phyloP scores from a whole-genome alignment of 2,888 invertebrate genomes.

The Biston betularia region DNA sequence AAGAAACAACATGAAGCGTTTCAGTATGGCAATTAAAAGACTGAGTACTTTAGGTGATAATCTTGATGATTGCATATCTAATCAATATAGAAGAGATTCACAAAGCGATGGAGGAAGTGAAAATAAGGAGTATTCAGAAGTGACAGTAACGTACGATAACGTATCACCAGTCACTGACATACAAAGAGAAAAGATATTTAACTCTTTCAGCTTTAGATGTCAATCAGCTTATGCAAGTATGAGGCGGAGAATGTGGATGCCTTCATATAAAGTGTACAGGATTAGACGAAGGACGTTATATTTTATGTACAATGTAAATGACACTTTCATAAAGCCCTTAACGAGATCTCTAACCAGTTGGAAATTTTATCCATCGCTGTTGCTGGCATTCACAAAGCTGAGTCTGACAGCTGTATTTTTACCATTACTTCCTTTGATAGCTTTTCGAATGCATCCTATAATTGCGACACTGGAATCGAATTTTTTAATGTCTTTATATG shows the following conservation, averaged over 20 bases:
- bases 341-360: conserved; percentile 77
- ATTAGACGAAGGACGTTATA: conserved; percentile 69
- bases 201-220: conserved; percentile 77
- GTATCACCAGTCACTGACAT: conserved; percentile 77
- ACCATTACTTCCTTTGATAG: conserved; percentile 71
- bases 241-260: conserved; percentile 72
- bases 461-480: conserved; percentile 73
- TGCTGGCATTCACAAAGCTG: conserved; percentile 70
- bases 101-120: conserved; percentile 60
- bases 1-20: conserved; percentile 66
- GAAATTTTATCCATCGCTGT: conserved; percentile 78
- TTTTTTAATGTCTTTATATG: conserved; percentile 76
- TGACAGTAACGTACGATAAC: conserved; percentile 77
- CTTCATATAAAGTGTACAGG: conserved; percentile 77
- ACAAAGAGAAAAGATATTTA: conserved; percentile 76
- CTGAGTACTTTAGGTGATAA: conserved; percentile 82
- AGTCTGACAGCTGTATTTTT: conserved; percentile 70
- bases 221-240: conserved; percentile 73
- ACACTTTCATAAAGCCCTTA: conserved; percentile 78
- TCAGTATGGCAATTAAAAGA: conserved; percentile 80
- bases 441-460: conserved; percentile 69
- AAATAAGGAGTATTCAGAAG: conserved; percentile 67
- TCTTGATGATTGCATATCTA: conserved; percentile 79
- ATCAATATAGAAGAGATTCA: conserved; percentile 75
- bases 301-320: conserved; percentile 71